Conservation (phyloP, 2,888 invertebrate genomes). For the Leptopilina drosophilae region DNA sequence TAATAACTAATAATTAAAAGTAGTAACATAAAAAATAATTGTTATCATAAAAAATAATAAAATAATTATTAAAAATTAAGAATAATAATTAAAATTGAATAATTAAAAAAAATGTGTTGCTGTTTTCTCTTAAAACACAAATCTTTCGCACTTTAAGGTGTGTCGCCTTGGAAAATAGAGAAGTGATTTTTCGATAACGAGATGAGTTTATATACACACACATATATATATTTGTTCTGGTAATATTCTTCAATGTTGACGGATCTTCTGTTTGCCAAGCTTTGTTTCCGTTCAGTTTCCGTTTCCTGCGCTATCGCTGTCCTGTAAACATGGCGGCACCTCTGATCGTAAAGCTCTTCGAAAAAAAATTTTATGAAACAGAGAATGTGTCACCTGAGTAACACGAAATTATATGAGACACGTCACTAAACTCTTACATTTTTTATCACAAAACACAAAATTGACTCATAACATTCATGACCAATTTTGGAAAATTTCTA, state of each 20-base stretch:
- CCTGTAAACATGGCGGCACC: slow-evolving; percentile 73
- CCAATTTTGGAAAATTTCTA: no score
- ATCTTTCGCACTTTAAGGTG: neutral
- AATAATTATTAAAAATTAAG: no score
- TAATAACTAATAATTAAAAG: no score
- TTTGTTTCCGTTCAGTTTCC: slow-evolving; percentile 76
- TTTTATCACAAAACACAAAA: no score
- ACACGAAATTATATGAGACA: slow-evolving; percentile 41
- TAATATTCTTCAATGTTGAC: slow-evolving; percentile 68
- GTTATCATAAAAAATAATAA: no score
- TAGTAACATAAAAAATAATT: no score
- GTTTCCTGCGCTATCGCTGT: slow-evolving; percentile 71
- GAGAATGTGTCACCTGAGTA: slow-evolving; percentile 50
- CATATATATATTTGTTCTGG: slow-evolving; percentile 69
- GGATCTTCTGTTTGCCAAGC: slow-evolving; percentile 69
- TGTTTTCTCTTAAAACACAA: neutral
- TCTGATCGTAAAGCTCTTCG: slow-evolving; percentile 69
- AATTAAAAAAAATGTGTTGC: neutral
- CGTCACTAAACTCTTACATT: no score
- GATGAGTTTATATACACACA: slow-evolving; percentile 35
- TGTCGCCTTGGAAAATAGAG: slow-evolving; percentile 9
- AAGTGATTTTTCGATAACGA: slow-evolving; percentile 49
- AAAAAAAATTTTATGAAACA: slow-evolving; percentile 55
- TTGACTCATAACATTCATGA: no score
- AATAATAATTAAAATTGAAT: no score